Base-by-base conservation (phyloP, 2,888 invertebrate genomes). In the Amphipoea lucens region DNA sequence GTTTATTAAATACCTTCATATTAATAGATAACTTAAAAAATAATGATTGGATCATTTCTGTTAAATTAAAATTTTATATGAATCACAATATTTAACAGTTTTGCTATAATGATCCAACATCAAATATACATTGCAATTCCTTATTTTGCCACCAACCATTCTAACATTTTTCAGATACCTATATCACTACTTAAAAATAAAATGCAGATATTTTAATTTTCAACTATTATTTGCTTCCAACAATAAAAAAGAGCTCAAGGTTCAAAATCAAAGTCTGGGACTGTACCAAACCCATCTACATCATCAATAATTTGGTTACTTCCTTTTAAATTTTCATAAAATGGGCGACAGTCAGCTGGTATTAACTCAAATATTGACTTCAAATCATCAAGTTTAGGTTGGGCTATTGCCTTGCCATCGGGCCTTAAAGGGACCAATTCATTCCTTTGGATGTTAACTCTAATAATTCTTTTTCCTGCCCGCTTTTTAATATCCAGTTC, bases 221-320 rank as follows among this genome's bases (percentile, higher is more conserved):
- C 74, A 54, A 74, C 63, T 65, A 51, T 48, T 65, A 74, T 48
- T 74, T 74, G 12, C 74, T 65, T 65, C 45, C 65, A 74, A 51
- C 36, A 65, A 74, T 74, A 74, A 65, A 74, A 72, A 60, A 51
- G 29, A 40, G 29, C 51, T 66, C 51, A 65, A 48, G 65, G 74
- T 74, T 74, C 74, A 74, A 74, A 74, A 74, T 65, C 65, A 66
- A 74, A 74, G 74, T 74, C 65, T 73, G 73, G 73, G 45, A 73
- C 62, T 62, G 72, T 73, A 73, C 73, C 73, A 74, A 76, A 76
- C 68, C 69, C 76, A 76, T 76, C 76, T 68, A 62, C 54, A 69
- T 76, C 76, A 60, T 76, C 60, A 68, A 75, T 66, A 65, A 75
- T 67, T 66, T 75, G 65, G 65, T 66, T 66, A 66, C 66, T 66